Base-by-base conservation (phyloP, 1,140 invertebrate species). In the Platorchestia sp. region DNA sequence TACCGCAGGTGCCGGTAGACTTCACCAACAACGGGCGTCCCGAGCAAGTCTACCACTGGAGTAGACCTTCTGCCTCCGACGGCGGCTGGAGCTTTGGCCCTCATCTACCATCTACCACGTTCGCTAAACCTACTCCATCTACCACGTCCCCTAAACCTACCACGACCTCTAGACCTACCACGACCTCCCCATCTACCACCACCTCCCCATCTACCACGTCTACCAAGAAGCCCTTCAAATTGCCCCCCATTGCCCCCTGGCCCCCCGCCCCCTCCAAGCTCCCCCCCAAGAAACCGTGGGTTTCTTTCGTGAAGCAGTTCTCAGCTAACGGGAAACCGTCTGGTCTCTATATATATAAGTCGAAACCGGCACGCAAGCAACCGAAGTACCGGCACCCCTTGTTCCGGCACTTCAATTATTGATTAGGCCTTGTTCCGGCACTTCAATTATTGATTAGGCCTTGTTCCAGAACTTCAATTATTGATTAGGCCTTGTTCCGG, bases 11-110 rank as follows among this genome's bases (percentile, higher is more conserved):
- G 44, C 87, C 87, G 14, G 87, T 90, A 43, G 87, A 90, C 27
- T 90, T 90, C 41, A 90, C 87, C 5, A 90, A 90, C 41, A 90
- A 90, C 41, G 87, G 87, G 27, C 87, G 87, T 22, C 87, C 87
- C 16, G 87, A 90, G 42, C 87, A 90, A 42, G 42, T 90, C 41
- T 43, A 42, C 41, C 87, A 90, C 87, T 90, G 87, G 87, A 90
- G 44, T 43, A 42, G 87, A 90, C 87, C 87, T 16, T 90, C 87
- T 7, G 41, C 7, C 36, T 40, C 86, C 44, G 87, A 90, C 87
- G 0, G 42, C 44, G 14, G 44, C 87, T 90, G 87, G 87, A 42
- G 36, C 87, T 90, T 14, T 45, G 44, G 27, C 3, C 87, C 87
- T 41, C 44, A 43, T 45, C 41, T 43, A 90, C 87, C 87, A 42